Conservation (phyloP, 1,140 invertebrate genomes). For the Habropoda laboriosa region DNA sequence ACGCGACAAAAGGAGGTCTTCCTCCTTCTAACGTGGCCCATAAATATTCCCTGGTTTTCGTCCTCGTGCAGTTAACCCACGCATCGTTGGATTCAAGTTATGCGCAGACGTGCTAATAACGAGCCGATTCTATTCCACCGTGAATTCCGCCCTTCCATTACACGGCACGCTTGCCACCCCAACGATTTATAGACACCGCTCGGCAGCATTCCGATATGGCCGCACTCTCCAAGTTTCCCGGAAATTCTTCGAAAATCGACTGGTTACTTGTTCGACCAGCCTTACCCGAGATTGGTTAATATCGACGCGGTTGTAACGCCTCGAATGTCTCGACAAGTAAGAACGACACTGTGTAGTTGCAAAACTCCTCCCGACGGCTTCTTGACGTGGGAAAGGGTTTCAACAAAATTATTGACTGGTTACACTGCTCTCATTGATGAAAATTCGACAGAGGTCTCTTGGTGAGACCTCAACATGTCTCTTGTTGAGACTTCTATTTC, state of each 20-base stretch:
- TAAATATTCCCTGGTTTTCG: slow-evolving; percentile 51
- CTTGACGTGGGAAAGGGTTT: too few species aligned
- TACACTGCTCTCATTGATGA: too few species aligned
- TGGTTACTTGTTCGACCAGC: background rate
- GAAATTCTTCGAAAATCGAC: background rate
- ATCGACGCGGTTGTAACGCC: too few species aligned
- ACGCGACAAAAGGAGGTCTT: slow-evolving; percentile 38
- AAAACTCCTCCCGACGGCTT: too few species aligned
- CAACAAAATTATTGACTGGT: too few species aligned
- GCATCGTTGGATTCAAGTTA: slow-evolving; percentile 78
- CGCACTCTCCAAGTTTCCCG: slow-evolving; percentile 8
- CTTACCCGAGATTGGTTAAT: too few species aligned
- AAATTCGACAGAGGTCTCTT: too few species aligned
- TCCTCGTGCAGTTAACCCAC: slow-evolving; percentile 53
- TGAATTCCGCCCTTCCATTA: slow-evolving; percentile 75
- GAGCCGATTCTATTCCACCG: slow-evolving; percentile 77
- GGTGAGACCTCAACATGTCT: too few species aligned
- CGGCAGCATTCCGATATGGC: slow-evolving; percentile 45
- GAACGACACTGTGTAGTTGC: too few species aligned
- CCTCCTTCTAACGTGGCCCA: slow-evolving; percentile 15
- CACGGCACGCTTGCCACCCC: slow-evolving; percentile 42
- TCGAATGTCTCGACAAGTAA: too few species aligned
- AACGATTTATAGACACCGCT: slow-evolving; percentile 59
- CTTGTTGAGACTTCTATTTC: too few species aligned
- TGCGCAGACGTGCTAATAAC: slow-evolving; percentile 80